These are phyloP conservation scores for Idaea straminata DNA, from an alignment of 2,888 invertebrate species.

Conservation along the genomic window DNA sequence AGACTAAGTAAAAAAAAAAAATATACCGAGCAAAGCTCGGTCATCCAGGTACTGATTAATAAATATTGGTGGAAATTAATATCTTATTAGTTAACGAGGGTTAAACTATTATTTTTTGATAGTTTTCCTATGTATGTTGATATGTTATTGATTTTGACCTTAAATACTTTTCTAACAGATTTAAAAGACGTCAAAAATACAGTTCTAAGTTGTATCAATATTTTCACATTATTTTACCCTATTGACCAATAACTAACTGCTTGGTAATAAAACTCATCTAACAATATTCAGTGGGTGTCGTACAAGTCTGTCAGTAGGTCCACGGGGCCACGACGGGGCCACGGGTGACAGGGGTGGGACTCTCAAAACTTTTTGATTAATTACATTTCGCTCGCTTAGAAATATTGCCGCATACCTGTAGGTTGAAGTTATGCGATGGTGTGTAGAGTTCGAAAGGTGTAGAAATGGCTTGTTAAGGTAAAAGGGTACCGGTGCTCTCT, in stretches of 20 bases:
- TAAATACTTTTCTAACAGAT: too few relatives aligned
- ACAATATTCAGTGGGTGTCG: background rate
- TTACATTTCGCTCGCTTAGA: conserved; percentile 71
- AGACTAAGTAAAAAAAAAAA: too few relatives aligned
- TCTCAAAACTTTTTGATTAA: conserved; percentile 76
- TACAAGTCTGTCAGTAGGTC: conserved; percentile 19
- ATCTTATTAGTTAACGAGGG: too few relatives aligned
- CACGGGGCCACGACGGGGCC: conserved; percentile 11
- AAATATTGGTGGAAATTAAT: too few relatives aligned
- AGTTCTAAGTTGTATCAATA: too few relatives aligned
- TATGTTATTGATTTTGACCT: too few relatives aligned
- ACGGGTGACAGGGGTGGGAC: conserved; percentile 36
- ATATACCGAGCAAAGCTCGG: too few relatives aligned
- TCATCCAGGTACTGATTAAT: too few relatives aligned
- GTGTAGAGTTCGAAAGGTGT: conserved; percentile 32
- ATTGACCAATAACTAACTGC: background rate
- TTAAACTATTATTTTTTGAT: too few relatives aligned
- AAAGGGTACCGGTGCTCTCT: too few relatives aligned
- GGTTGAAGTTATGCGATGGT: conserved; percentile 56
- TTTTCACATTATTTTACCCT: background rate
- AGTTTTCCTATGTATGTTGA: too few relatives aligned
- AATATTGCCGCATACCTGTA: conserved; percentile 69
- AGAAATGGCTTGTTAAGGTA: background rate
- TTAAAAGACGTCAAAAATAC: too few relatives aligned
- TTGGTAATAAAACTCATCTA: background rate